Evolutionary conservation across 1,140 invertebrate species (phyloP), one percentile per base, ranked within the genome.

Genomic region (Diabrotica virgifera): DNA sequence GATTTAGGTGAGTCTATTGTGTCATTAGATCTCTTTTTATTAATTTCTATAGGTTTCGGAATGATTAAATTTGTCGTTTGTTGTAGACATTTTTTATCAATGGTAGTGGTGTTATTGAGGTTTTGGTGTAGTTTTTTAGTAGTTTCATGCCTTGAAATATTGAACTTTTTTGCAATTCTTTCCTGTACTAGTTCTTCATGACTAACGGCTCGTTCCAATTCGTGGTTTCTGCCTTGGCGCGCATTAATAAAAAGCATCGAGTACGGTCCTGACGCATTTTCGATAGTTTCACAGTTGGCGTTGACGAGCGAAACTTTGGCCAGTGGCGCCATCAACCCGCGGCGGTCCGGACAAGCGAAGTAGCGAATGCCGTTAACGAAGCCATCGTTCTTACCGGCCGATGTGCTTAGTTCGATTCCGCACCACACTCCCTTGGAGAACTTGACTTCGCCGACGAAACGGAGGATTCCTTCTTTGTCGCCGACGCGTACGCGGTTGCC

Each of bases 311-410:
- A 14, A 36, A 83, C 81, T 72, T 83, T 82, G 9, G 65, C 57
- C n/a, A 80, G 63, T 9, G 83, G 83, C n/a, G 80, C 80, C 72
- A 86, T 80, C 50, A 85, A 76, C 12, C 85, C 85, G 65, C 79
- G 76, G 35, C 76, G 74, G 5, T 76, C 72, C 37, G 75, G 67
- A 73, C 84, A 86, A 9, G 67, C 69, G 70, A 86, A 86, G 72
- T 86, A 85, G 8, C 80, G 76, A 0, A 82, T 74, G 6, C 86
- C 86, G 14, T 84, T 80, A 6, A 88, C 82, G 50, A 79, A 78
- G 36, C 87, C 87, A 76, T 88, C 86, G 78, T 88, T 85, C 69
- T 85, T 85, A 10, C 86, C 86, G 38, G 80, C 72, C n/a, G 82
- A 78, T n/a, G 80, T 77, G 62, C 82, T 80, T 37, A 87, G 72